phyloP scores from a whole-genome alignment of 2,888 invertebrate genomes.

The Dasysyrphus albostriatus region DNA sequence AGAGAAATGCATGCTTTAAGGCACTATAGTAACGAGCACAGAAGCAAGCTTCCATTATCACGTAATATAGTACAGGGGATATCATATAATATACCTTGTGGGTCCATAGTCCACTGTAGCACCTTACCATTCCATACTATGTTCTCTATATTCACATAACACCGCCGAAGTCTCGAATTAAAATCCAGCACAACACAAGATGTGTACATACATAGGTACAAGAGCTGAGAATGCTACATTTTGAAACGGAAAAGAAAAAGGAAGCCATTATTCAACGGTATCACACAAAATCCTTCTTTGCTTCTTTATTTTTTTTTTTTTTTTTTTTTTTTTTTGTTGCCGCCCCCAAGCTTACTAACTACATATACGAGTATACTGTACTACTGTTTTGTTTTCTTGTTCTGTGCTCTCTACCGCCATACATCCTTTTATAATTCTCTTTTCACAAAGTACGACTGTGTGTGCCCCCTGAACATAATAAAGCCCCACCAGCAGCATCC shows the following conservation, averaged over 20 bases:
- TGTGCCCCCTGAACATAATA: slow-evolving; percentile 29
- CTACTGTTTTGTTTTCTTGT: slow-evolving; percentile 61
- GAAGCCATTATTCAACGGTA: slow-evolving; percentile 73
- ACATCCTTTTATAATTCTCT: slow-evolving; percentile 75
- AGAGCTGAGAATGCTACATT: slow-evolving; percentile 15
- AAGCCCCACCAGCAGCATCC: slow-evolving; percentile 39
- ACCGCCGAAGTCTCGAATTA: slow-evolving; percentile 41
- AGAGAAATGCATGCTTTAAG: slow-evolving; percentile 42
- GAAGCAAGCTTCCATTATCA: slow-evolving; percentile 67
- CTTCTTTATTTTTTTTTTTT: too few species aligned
- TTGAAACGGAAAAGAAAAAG: slow-evolving; percentile 61
- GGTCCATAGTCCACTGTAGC: neutral
- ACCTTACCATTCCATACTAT: neutral
- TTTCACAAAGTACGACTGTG: slow-evolving; percentile 63
- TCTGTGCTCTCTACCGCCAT: slow-evolving; percentile 59
- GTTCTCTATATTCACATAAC: neutral
- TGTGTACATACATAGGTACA: neutral
- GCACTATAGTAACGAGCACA: slow-evolving; percentile 56
- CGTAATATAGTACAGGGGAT: slow-evolving; percentile 64
- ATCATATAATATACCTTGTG: slow-evolving; percentile 52
- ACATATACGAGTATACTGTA: neutral
- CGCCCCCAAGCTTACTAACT: slow-evolving; percentile 54
- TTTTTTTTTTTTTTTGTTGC: slow-evolving; percentile 20
- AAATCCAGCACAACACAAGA: slow-evolving; percentile 27
- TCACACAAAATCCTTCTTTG: slow-evolving; percentile 74